phyloP scores from a whole-genome alignment of 2,797 vertebrate genomes.

The Phalanger gymnotis region DNA sequence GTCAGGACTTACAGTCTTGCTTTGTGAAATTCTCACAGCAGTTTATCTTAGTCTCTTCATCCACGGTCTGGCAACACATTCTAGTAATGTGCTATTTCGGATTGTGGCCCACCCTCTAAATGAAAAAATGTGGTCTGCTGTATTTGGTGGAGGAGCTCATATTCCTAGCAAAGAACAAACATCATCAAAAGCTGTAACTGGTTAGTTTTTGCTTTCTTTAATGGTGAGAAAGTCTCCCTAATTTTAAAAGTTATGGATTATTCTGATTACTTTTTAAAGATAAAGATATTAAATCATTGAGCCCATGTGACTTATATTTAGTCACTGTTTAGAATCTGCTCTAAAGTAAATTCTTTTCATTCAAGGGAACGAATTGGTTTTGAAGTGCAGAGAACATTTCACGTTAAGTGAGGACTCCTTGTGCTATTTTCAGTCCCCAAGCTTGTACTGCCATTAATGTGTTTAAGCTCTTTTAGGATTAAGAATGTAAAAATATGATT shows the following conservation, averaged over 20 bases:
- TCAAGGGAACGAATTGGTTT: slow-evolving; percentile 47
- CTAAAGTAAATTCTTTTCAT: slow-evolving; percentile 38
- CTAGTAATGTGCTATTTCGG: slow-evolving; percentile 94
- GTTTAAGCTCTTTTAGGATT: slow-evolving; percentile 20
- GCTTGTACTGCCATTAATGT: slow-evolving; percentile 7
- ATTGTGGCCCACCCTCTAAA: slow-evolving; percentile 95
- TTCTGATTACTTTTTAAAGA: slow-evolving; percentile 24
- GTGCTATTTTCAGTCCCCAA: slow-evolving; percentile 53
- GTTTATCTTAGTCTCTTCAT: slow-evolving; percentile 97
- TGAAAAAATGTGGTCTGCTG: slow-evolving; percentile 94
- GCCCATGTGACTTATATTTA: slow-evolving; percentile 54
- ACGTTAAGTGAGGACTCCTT: slow-evolving; percentile 25
- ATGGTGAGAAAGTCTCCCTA: background rate
- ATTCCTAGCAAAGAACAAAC: slow-evolving; percentile 85
- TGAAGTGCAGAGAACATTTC: slow-evolving; percentile 30
- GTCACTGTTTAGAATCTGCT: slow-evolving; percentile 38
- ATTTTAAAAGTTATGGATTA: background rate
- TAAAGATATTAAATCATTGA: slow-evolving; percentile 11
- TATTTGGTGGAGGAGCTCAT: slow-evolving; percentile 95
- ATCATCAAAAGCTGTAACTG: slow-evolving; percentile 84
- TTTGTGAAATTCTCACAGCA: slow-evolving; percentile 96
- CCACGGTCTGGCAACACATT: slow-evolving; percentile 97
- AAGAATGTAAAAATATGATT: slow-evolving; percentile 36
- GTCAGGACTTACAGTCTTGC: slow-evolving; percentile 92
- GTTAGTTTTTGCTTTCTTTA: slow-evolving; percentile 82